Evolutionary conservation across 2,888 invertebrate species (phyloP), one percentile per base, ranked within the genome.

Genomic region (Zhuqinia jingwanae): DNA sequence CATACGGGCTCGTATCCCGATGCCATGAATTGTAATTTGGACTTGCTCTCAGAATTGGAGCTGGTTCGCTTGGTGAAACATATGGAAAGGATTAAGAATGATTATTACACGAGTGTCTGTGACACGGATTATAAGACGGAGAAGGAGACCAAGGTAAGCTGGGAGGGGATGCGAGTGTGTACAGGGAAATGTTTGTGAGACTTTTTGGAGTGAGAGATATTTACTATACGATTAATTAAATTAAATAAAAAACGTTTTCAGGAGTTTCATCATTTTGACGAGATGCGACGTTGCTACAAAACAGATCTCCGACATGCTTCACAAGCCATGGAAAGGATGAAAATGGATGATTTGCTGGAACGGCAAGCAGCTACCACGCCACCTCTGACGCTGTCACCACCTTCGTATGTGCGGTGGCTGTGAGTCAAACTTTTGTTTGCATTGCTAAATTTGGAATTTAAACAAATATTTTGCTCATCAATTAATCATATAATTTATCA

Each of bases 121-220:
- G 93, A 93, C 89, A 89, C 92, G 15, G 93, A 93, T 85, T 93
- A 93, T 93, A 91, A 93, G 86, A 90, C 93, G 10, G 93, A 93
- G 82, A 93, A 93, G 90, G 93, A 93, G 88, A 92, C 93, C n/a
- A 93, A 90, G 89, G 91, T 91, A 58, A 42, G 76, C 8, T n/a
- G n/a, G n/a, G n/a, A n/a, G n/a, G n/a, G n/a, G n/a, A n/a, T n/a
- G n/a, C n/a, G n/a, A n/a, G n/a, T n/a, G n/a, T n/a, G n/a, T n/a
- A n/a, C n/a, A n/a, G n/a, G n/a, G n/a, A n/a, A n/a, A n/a, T n/a
- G n/a, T n/a, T n/a, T 50, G n/a, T 17, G 45, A 42, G 58, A 5
- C 13, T 13, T 30, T 70, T 70, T 58, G n/a, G 6, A 8, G 22
- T 75, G 25, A 2, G 15, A 13, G 13, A 15, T 47, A n/a, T n/a